Percentiles rank a stretch among this genome's conserved stretches.
These are phyloP conservation scores for Oryctolagus cuniculus DNA, from an alignment of 2,113 vertebrate species.

Conservation along the genomic window mOryCun1.1 NC_091436.1:17657001-17657500, in stretches of 20 bases:
- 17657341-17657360: neutral
- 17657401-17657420: neutral
- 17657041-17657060: too few species aligned
- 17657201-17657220: neutral
- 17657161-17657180: neutral
- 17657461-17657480: neutral
- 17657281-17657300: neutral
- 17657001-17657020: too few species aligned
- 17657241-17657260: neutral
- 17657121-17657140: neutral
- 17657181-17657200: neutral
- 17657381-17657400: neutral
- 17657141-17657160: neutral
- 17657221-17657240: neutral
- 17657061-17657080: too few species aligned
- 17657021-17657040: too few species aligned
- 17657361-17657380: neutral
- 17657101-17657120: neutral
- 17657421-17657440: neutral
- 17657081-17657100: neutral
- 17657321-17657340: neutral
- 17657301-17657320: neutral
- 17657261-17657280: neutral
- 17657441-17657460: neutral
- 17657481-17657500: neutral